Base-by-base conservation (phyloP, 2,888 invertebrate species). In the Drosophila neotestacea region DNA sequence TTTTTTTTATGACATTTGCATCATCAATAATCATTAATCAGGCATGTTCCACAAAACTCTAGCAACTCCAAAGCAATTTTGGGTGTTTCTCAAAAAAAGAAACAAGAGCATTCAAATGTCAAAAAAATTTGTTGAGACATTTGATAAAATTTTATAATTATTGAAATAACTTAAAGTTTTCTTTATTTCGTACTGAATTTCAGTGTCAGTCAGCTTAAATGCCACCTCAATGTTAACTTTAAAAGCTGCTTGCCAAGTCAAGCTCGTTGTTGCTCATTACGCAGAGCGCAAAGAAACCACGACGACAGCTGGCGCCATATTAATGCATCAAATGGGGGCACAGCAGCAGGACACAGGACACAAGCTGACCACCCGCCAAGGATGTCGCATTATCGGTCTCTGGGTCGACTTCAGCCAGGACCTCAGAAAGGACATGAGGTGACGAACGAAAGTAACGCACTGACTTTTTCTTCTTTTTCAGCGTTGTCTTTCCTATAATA, bases 271-370 rank as follows among this genome's bases (percentile, higher is more conserved):
- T 55, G 55, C 79, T 77, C 80, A 83, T 88, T 83, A 84, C 67
- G 74, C 48, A 34, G n/a, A 42, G 39, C 51, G 10, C 32, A 16
- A 36, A 28, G 60, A 55, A 55, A 47, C 32, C 44, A 27, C 64
- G 86, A 62, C 75, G 89, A 84, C 89, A 84, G 87, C 79, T 84
- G 89, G 87, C 75, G 76, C 85, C 89, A 78, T 52, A 73, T 73
- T 47, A 66, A 77, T 76, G 66, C 56, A 63, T 59, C 63, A 61
- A 55, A 4, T 32, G 51, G 54, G 38, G 54, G 55, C 46, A 64
- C 22, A 22, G 42, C 50, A 28, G 50, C 52, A 44, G 44, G 48
- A 22, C 50, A 3, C 22, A 6, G 32, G 32, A 32, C 32, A 44
- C 50, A 44, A 54, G 13, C 52, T 42, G 59, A 52, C 62, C 54